phyloP scores from a whole-genome alignment of 2,888 invertebrate genomes.

The Andrena chrysosceles region DNA sequence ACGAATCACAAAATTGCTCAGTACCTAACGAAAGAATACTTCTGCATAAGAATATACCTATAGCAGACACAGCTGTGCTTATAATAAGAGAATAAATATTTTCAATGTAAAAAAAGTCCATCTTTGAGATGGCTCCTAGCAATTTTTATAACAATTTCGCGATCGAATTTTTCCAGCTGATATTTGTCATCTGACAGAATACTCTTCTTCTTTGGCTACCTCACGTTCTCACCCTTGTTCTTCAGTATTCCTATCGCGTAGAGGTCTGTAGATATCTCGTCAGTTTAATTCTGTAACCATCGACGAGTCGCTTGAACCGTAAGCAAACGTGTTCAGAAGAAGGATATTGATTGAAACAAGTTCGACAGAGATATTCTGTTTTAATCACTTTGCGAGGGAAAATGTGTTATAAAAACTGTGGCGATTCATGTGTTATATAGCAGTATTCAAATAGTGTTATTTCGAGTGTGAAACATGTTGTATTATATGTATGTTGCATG shows the following conservation, averaged over 20 bases:
- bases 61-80: slow-evolving; percentile 1
- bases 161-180: background rate
- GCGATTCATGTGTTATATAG: background rate
- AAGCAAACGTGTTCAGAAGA: too few relatives aligned
- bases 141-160: background rate
- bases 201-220: too few relatives aligned
- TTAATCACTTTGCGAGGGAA: background rate
- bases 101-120: background rate
- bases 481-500: slow-evolving; percentile 9
- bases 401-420: too few relatives aligned
- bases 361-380: background rate
- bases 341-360: background rate
- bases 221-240: too few relatives aligned
- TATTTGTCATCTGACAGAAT: background rate
- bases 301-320: too few relatives aligned
- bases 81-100: slow-evolving; percentile 21
- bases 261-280: too few relatives aligned
- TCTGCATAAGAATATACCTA: slow-evolving; percentile 4
- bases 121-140: background rate
- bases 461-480: slow-evolving; percentile 4
- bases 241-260: too few relatives aligned
- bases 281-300: too few relatives aligned
- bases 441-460: slow-evolving; percentile 1
- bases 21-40: slow-evolving; percentile 17
- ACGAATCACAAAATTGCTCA: slow-evolving; percentile 10